A percentile compares a stretch with the other conserved stretches of the same genome.
phyloP scores from a whole-genome alignment of 2,113 vertebrate genomes.

The Trematomus loennbergii region DNA sequence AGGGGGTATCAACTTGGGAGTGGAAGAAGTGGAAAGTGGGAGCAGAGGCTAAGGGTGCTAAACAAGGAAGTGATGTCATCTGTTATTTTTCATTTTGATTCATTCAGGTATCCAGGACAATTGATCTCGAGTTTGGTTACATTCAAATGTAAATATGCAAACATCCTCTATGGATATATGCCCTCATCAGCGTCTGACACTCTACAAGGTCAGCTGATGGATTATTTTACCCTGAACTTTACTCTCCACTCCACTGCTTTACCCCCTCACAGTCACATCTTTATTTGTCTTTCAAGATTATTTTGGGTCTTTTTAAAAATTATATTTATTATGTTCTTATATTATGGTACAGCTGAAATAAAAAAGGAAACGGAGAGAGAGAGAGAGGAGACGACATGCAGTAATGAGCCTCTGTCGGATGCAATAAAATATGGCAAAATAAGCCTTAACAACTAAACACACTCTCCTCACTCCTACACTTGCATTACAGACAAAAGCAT shows the following conservation, averaged over 20 bases:
- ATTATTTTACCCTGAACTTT: slow-evolving; percentile 36
- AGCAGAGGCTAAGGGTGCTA: neutral
- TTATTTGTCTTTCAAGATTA: too few relatives aligned
- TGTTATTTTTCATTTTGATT: slow-evolving; percentile 4
- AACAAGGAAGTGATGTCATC: neutral
- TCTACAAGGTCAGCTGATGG: slow-evolving; percentile 56
- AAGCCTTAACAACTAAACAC: too few relatives aligned
- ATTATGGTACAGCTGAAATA: too few relatives aligned
- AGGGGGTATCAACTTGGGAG: neutral
- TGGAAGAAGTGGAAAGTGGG: neutral
- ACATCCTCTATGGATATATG: slow-evolving; percentile 16
- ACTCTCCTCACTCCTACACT: too few relatives aligned
- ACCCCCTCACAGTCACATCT: neutral
- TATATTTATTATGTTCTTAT: too few relatives aligned
- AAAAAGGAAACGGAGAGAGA: too few relatives aligned
- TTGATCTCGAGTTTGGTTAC: neutral
- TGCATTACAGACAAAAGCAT: too few relatives aligned
- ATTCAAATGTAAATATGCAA: slow-evolving; percentile 15
- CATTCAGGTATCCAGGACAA: neutral
- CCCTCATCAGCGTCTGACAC: slow-evolving; percentile 33
- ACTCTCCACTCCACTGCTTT: slow-evolving; percentile 18
- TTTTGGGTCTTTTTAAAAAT: too few relatives aligned
- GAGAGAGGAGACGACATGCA: too few relatives aligned
- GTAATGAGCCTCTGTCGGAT: too few relatives aligned
- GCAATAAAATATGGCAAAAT: too few relatives aligned